Conservation (phyloP, 2,797 vertebrate genomes). For the Leontopithecus rosalia region DNA sequence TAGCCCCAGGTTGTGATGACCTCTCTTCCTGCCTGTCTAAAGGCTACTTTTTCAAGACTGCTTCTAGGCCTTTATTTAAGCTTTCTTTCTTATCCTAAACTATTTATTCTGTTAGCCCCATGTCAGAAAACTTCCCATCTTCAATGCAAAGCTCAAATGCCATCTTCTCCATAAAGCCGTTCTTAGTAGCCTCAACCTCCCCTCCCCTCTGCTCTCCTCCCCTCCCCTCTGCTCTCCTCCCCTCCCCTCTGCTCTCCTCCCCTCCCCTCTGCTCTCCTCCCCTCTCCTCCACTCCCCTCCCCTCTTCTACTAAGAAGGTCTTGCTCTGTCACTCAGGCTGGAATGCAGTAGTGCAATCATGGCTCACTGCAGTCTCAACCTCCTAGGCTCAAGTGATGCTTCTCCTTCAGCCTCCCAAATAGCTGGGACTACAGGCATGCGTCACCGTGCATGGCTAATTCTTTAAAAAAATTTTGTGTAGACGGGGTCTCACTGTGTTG, state of each 20-base stretch:
- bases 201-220: not conserved
- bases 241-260: no score
- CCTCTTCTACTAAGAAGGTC: not conserved
- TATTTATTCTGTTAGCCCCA: not conserved
- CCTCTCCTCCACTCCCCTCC: no score
- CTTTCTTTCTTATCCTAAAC: not conserved
- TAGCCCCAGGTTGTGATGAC: accelerated
- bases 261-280: no score
- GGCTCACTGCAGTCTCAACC: not conserved
- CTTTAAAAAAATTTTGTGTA: not conserved
- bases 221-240: no score
- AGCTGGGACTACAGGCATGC: not conserved
- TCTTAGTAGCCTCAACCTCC: not conserved
- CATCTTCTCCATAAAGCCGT: not conserved
- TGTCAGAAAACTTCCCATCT: slow-evolving; percentile 18
- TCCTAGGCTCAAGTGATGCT: not conserved
- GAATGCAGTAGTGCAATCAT: not conserved
- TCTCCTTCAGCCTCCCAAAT: not conserved
- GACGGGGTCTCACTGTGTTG: not conserved
- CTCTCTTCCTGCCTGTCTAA: not conserved
- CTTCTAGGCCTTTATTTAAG: not conserved
- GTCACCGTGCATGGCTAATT: not conserved
- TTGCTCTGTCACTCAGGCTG: not conserved
- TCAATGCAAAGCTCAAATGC: not conserved
- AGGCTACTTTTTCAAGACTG: not conserved